Conservation (phyloP, 92 coral and sea anemone genomes). For the Pocillopora grandis region DNA sequence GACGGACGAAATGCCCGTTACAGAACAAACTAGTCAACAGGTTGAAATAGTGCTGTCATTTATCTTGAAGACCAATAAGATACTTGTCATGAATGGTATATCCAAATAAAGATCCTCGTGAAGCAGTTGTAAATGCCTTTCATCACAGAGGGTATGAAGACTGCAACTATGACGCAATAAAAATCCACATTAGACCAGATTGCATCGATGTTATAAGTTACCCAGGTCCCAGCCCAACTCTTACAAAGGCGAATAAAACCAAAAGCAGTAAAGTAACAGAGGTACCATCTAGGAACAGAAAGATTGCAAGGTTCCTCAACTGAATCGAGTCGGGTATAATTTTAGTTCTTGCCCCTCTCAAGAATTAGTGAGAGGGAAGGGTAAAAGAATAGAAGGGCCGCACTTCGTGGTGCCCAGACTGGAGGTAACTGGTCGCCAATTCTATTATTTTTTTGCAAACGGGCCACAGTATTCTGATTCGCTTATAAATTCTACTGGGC, state of each 20-base stretch:
- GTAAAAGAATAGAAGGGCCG: too few relatives aligned
- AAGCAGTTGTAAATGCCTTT: slow-evolving; percentile 80
- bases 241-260: slow-evolving; percentile 49
- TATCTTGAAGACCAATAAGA: slow-evolving; percentile 58
- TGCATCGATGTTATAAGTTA: slow-evolving; percentile 72
- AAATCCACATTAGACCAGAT: slow-evolving; percentile 71
- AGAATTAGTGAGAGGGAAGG: too few relatives aligned
- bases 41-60: slow-evolving; percentile 53
- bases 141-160: slow-evolving; percentile 79
- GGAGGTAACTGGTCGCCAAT: too few relatives aligned
- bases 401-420: too few relatives aligned
- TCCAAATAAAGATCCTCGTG: slow-evolving; percentile 69
- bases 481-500: too few relatives aligned
- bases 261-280: slow-evolving; percentile 62
- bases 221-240: slow-evolving; percentile 74
- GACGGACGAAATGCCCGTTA: slow-evolving; percentile 42
- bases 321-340: too few relatives aligned
- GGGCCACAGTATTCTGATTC: too few relatives aligned
- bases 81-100: slow-evolving; percentile 59
- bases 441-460: too few relatives aligned
- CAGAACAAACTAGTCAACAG: slow-evolving; percentile 66
- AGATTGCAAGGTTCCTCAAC: slow-evolving; percentile 72
- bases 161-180: slow-evolving; percentile 56
- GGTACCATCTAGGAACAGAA: slow-evolving; percentile 78
- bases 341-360: too few relatives aligned